Evolutionary conservation across 2,888 invertebrate species (phyloP).

Genomic region (Listrodromus nycthemerus): DNA sequence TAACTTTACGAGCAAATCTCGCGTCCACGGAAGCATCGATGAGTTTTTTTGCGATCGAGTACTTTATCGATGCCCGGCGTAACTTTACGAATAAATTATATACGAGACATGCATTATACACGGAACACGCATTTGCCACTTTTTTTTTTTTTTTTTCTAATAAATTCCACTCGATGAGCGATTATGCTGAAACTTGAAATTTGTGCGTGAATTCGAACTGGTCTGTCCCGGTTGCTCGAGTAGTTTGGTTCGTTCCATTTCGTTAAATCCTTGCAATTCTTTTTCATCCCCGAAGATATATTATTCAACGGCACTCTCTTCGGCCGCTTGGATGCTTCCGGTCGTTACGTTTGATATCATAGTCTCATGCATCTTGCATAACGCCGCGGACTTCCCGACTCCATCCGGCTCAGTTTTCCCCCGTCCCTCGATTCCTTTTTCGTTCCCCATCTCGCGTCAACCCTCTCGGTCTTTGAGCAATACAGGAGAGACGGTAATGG

Average conservation of each 20-base stretch:
- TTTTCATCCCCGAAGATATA: constrained; percentile 63
- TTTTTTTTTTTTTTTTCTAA: too few relatives aligned
- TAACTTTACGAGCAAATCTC: too few relatives aligned
- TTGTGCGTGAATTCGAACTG: not conserved
- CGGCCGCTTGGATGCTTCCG: constrained; percentile 58
- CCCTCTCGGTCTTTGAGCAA: constrained; percentile 34
- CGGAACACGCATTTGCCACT: too few relatives aligned
- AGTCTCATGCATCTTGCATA: constrained; percentile 69
- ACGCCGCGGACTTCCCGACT: constrained; percentile 40
- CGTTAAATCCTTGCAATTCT: constrained; percentile 27
- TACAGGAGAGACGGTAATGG: not conserved
- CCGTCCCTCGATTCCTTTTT: constrained; percentile 58
- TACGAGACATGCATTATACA: too few relatives aligned
- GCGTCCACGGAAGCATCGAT: too few relatives aligned
- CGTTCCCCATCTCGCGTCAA: constrained; percentile 46
- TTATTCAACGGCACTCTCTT: constrained; percentile 66
- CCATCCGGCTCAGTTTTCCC: constrained; percentile 57
- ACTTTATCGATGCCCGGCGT: too few relatives aligned
- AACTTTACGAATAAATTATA: too few relatives aligned
- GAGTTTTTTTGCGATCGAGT: too few relatives aligned
- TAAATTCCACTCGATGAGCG: too few relatives aligned
- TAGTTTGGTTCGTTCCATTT: constrained; percentile 8
- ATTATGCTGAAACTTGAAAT: not conserved
- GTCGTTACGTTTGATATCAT: constrained; percentile 58
- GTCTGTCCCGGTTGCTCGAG: not conserved